Base-by-base conservation (phyloP, 1,140 invertebrate species). In the Drosophila fuyamai region DNA sequence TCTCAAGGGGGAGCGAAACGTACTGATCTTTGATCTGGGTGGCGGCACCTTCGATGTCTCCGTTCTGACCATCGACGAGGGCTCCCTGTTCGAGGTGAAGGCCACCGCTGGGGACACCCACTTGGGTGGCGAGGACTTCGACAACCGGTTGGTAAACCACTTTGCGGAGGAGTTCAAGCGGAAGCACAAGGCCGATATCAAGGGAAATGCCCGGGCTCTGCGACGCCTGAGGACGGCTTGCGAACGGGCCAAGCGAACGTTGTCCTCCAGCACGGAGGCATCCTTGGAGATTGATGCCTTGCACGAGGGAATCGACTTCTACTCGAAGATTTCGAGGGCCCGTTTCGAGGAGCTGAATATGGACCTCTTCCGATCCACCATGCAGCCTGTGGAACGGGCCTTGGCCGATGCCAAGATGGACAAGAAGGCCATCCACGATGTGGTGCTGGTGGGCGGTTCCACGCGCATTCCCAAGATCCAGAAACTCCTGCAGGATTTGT, bases 31-130 rank as follows among this genome's bases (percentile, higher is more conserved):
- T 68, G 96, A 96, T 91, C 93, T 96, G 35, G 96, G 96, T 6
- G 96, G 96, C 47, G 95, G 96, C 16, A 96, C 96, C 44, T 96
- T 96, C 68, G 97, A 98, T 93, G 97, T 98, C 0, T 98, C 97
- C 14, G 95, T 98, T 46, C 92, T 98, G 1, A 95, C 95, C 51
- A 98, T 98, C 91, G 96, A 96, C 67, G 97, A 98, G 92, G 97
- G 97, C 6, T 95, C 95, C 0, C 91, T 96, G 18, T 96, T 96
- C 78, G 95, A 97, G 93, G 96, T 97, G 0, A 95, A 95, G 92
- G 94, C 97, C 0, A 97, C 97, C 7, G 95, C 96, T 0, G 96
- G 96, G 0, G 95, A 96, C 77, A 96, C 95, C 0, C 95, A 96
- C 89, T 93, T 96, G 47, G 96, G 96, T 8, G 96, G 96, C 2